These are phyloP conservation scores for Drepana falcataria DNA, from an alignment of 2,888 invertebrate species.

Conservation along the genomic window DNA sequence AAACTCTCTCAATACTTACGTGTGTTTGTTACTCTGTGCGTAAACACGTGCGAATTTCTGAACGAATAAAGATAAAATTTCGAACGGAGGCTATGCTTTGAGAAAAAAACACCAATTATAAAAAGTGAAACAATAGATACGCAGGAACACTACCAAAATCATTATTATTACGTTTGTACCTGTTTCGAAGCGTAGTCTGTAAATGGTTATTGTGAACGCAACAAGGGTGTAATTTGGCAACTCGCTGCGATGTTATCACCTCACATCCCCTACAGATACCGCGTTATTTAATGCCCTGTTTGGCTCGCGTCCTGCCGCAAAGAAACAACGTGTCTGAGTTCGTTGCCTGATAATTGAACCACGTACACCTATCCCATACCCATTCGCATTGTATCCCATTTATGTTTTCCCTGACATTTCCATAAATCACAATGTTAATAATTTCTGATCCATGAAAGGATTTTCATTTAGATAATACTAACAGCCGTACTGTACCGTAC, in stretches of 20 bases:
- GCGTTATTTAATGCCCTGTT: slow-evolving; percentile 68
- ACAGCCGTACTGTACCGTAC: neutral
- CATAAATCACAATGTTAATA: neutral
- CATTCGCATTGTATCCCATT: neutral
- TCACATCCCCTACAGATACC: slow-evolving; percentile 66
- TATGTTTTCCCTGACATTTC: neutral
- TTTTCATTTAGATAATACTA: slow-evolving; percentile 4
- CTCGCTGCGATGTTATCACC: slow-evolving; percentile 63
- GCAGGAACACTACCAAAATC: neutral
- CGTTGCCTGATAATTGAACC: slow-evolving; percentile 35
- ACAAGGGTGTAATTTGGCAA: slow-evolving; percentile 73
- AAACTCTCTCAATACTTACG: too few relatives aligned
- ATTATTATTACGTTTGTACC: neutral
- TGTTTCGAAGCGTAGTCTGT: slow-evolving; percentile 10
- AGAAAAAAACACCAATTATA: neutral
- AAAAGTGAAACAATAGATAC: neutral
- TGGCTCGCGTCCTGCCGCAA: slow-evolving; percentile 50
- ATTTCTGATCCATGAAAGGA: neutral
- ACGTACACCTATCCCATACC: slow-evolving; percentile 5
- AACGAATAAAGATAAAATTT: too few relatives aligned
- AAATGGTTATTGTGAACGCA: slow-evolving; percentile 58
- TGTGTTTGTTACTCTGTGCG: too few relatives aligned
- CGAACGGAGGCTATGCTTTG: too few relatives aligned
- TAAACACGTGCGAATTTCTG: too few relatives aligned
- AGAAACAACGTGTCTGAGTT: slow-evolving; percentile 36